Conservation (phyloP, 2,113 vertebrate genomes). For the Barbus barbus region DNA sequence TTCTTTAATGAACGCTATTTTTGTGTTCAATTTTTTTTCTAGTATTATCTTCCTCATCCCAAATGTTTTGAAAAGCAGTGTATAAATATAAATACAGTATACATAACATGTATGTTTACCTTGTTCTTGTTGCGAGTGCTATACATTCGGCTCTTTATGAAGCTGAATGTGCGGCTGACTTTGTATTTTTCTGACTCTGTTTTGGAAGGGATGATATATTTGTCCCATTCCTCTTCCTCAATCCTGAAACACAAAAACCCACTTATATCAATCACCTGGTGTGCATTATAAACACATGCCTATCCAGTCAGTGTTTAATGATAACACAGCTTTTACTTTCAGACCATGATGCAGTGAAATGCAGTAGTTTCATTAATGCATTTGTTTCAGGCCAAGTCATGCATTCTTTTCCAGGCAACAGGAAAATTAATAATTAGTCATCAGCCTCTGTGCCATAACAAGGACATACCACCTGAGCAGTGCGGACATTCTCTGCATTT, state of each 20-base stretch:
- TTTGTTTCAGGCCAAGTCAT: not conserved
- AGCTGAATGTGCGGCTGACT: slow-evolving; percentile 95
- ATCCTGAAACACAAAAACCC: slow-evolving; percentile 72
- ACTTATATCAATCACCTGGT: not conserved
- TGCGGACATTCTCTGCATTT: slow-evolving; percentile 41
- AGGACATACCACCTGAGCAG: not conserved
- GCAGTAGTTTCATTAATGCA: slow-evolving; percentile 13
- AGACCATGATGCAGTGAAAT: not conserved
- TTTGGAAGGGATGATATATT: slow-evolving; percentile 83
- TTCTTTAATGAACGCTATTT: not conserved
- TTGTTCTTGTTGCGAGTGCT: slow-evolving; percentile 90
- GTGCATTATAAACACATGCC: not conserved
- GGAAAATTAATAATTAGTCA: slow-evolving; percentile 40
- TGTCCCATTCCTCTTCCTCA: slow-evolving; percentile 89
- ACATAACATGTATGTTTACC: slow-evolving; percentile 52
- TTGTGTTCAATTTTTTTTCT: no score
- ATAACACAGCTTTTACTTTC: not conserved
- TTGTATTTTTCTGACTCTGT: slow-evolving; percentile 90
- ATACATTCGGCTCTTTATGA: slow-evolving; percentile 93
- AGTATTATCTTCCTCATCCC: not conserved
- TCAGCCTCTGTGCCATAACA: slow-evolving; percentile 16
- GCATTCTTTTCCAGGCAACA: slow-evolving; percentile 24
- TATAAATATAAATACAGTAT: not conserved
- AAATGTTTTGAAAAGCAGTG: not conserved
- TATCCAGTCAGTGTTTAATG: slow-evolving; percentile 13